Evolutionary conservation across 2,113 vertebrate species (phyloP).

Genomic region (Sciurus niger): DNA sequence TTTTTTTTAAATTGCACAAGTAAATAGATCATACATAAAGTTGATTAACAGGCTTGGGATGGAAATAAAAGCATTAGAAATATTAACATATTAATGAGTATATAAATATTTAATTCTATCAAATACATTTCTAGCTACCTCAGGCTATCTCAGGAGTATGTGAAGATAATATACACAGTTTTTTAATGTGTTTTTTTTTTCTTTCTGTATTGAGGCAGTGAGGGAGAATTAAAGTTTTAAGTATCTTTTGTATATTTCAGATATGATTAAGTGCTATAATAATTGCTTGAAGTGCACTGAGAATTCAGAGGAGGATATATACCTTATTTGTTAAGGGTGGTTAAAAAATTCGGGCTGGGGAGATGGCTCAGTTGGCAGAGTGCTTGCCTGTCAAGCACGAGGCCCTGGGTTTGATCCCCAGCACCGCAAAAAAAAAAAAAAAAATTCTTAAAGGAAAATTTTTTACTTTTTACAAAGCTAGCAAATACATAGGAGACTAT

Average conservation of each 20-base stretch:
- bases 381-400: too few species aligned
- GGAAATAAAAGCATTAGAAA: neutral
- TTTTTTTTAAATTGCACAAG: neutral
- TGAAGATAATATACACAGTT: neutral
- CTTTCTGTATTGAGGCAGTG: neutral
- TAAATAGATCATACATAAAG: neutral
- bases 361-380: too few species aligned
- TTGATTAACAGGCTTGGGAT: neutral
- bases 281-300: neutral
- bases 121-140: neutral
- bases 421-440: too few species aligned
- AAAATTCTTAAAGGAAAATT: neutral
- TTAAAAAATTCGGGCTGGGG: neutral
- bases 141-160: neutral
- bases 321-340: neutral
- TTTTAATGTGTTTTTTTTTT: neutral
- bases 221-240: constrained; percentile 6
- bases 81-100: neutral
- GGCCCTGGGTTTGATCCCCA: too few species aligned
- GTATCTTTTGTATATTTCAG: neutral
- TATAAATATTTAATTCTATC: constrained; percentile 37
- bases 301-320: neutral
- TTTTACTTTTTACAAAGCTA: constrained; percentile 41
- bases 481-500: neutral
- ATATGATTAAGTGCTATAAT: neutral